phyloP scores from a whole-genome alignment of 2,113 vertebrate genomes.

The Pseudorectes ferrugineus region DNA sequence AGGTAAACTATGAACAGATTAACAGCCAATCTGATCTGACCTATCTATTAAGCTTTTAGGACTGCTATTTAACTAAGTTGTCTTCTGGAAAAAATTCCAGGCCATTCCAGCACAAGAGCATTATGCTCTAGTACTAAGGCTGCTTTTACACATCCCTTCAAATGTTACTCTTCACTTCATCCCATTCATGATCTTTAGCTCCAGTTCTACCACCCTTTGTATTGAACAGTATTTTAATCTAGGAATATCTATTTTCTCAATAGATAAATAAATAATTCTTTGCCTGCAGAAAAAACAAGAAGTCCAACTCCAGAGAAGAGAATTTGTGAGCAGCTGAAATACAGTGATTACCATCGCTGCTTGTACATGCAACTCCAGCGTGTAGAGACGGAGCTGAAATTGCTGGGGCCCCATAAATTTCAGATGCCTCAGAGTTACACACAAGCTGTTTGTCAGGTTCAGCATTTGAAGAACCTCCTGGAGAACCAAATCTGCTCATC shows the following conservation, averaged over 20 bases:
- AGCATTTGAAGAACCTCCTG: conserved; percentile 81
- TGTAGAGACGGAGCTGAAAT: conserved; percentile 78
- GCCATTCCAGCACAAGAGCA: background rate
- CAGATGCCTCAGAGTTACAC: conserved; percentile 74
- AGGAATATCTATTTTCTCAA: background rate
- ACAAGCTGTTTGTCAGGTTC: conserved; percentile 81
- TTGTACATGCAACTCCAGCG: conserved; percentile 84
- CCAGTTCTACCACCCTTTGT: background rate
- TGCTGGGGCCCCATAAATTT: conserved; percentile 79
- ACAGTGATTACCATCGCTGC: conserved; percentile 72
- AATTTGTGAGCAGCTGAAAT: conserved; percentile 60
- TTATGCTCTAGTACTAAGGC: background rate
- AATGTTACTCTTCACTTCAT: background rate
- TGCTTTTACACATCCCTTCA: background rate
- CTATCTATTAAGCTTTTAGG: background rate
- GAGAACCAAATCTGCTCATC: conserved; percentile 57
- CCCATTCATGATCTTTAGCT: background rate
- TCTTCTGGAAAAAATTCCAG: background rate
- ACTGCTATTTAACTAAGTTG: background rate
- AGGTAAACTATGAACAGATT: background rate
- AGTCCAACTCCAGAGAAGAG: conserved; percentile 56
- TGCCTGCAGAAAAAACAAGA: conserved; percentile 52
- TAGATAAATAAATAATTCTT: background rate
- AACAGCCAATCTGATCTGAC: background rate
- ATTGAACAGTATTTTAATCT: background rate